phyloP scores from a whole-genome alignment of 2,888 invertebrate species.

The Scelioninae gen. 1 region DNA sequence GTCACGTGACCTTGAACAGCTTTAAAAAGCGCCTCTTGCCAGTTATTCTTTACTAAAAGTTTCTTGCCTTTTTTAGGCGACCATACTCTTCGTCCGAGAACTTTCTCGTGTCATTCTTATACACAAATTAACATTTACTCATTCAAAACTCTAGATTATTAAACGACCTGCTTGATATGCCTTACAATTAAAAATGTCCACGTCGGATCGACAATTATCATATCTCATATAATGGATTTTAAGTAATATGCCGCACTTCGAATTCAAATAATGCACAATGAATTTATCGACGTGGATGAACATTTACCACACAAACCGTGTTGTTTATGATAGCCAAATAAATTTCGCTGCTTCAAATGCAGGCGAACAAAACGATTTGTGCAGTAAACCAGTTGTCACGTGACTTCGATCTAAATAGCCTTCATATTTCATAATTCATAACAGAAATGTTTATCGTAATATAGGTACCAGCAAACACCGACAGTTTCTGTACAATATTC shows the following conservation, averaged over 20 bases:
- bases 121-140: constrained; percentile 22
- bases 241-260: constrained; percentile 51
- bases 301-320: constrained; percentile 23
- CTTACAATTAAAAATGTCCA: constrained; percentile 55
- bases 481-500: not conserved
- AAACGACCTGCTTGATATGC: constrained; percentile 64
- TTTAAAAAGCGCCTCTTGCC: not conserved
- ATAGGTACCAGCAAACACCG: constrained; percentile 41
- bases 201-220: constrained; percentile 35
- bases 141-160: constrained; percentile 38
- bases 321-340: constrained; percentile 20
- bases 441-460: constrained; percentile 35
- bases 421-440: constrained; percentile 56
- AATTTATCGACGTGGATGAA: constrained; percentile 42
- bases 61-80: too few species aligned
- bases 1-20: too few species aligned
- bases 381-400: constrained; percentile 7
- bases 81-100: constrained; percentile 24
- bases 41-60: too few species aligned
- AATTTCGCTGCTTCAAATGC: not conserved
- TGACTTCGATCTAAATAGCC: constrained; percentile 43
- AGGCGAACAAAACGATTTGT: constrained; percentile 12
- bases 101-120: constrained; percentile 16
- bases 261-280: constrained; percentile 63
- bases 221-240: constrained; percentile 53